Base-by-base conservation (phyloP, 2,113 vertebrate species). In the Irena cyanogastra region DNA sequence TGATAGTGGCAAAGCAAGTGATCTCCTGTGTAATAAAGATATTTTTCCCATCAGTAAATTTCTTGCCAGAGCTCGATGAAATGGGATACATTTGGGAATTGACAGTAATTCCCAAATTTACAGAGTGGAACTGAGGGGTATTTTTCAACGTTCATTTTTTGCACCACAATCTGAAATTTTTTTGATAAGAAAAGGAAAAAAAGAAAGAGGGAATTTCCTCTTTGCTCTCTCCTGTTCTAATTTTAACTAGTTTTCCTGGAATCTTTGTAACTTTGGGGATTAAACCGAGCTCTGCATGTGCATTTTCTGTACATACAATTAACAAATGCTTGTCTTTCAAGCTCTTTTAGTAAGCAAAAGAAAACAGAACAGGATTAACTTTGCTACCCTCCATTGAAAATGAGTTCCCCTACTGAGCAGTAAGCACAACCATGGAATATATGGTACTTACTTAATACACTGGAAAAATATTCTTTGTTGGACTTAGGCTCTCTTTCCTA, bases 321-420 rank as follows among this genome's bases (percentile, higher is more conserved):
- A 94, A 82, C 59, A 95, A 94, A 75, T 77, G 49, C 79, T 95
- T 93, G 74, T 87, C 72, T 94, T 95, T 93, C 92, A 97, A 96
- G 64, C 81, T 80, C 63, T 91, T 87, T 93, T 82, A 81, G 89
- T 84, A 93, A 93, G 83, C 76, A 91, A 87, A 91, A 80, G 89
- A 91, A 96, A 96, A 95, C 72, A 97, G 92, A 88, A 91, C 54
- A 80, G 91, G 91, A 96, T 97, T 95, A 95, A 63, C 86, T 92
- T 92, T 56, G 80, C 86, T 74, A n/a, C 92, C 76, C 83, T 90
- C 69, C 89, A 71, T 68, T 94, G 91, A 90, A 97, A 95, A 92
- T 75, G 60, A 93, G 90, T 96, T 93, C 75, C 45, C 78, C 93
- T 74, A 86, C 90, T 74, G 96, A 92, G 95, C 76, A 87, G 60